Evolutionary conservation across 2,888 invertebrate genomes (phyloP), one percentile per base, ranked within the genome.

Genomic region (Tetanocera ferruginea): DNA sequence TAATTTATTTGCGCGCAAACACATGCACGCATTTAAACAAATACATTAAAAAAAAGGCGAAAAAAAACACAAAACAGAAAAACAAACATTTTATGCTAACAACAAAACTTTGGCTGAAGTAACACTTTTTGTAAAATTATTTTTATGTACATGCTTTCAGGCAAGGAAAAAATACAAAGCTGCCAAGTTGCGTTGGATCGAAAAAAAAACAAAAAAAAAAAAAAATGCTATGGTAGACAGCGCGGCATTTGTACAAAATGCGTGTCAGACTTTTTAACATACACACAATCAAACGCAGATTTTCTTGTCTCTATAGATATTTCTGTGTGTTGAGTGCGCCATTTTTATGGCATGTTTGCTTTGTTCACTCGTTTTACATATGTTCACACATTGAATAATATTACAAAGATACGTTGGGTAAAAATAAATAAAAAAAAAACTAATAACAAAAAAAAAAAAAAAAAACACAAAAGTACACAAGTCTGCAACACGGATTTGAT

Each of bases 381-480:
- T 69, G 67, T 67, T 67, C 67, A 34, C 69, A 72, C 55, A 72
- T 57, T 57, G 28, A 31, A 31, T 60, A 60, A 60, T 60, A 25
- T 6, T 60, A 25, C 60, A 60, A 60, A 17, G 11, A 60, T 23
- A 25, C 9, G 28, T 8, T 17, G 5, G 28, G 60, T n/a, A n/a
- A n/a, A n/a, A n/a, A n/a, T n/a, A 25, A 43, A 28, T 1, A 60
- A 60, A 60, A 60, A 60, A 25, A 8, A 25, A 43, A 43, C n/a
- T n/a, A n/a, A n/a, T n/a, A n/a, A n/a, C n/a, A n/a, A 11, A 9
- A 11, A 43, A 1, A 11, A 69, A 11, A n/a, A 34, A 76, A 14
- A 37, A 76, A 62, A 76, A 17, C 31, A 37, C 5, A 19, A 25
- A 6, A 14, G 34, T 62, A 52, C 14, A 17, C 31, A n/a, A 66